A percentile compares a stretch with the other conserved stretches of the same genome.
These are phyloP conservation scores for Muscidifurax raptorellus DNA, from an alignment of 1,140 invertebrate species.

Conservation along the genomic window DNA sequence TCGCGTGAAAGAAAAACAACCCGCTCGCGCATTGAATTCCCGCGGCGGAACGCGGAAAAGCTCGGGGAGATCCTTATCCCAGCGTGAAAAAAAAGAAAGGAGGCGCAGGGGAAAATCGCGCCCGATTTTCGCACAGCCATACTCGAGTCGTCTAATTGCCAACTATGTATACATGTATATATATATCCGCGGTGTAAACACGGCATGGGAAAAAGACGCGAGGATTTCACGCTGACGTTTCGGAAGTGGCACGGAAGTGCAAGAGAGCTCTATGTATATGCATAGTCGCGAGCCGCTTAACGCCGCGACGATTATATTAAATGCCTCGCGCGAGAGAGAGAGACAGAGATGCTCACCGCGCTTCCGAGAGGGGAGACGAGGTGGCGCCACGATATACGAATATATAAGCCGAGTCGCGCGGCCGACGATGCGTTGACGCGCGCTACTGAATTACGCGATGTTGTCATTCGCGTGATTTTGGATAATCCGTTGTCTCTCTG, in stretches of 20 bases:
- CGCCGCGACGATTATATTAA: constrained; percentile 39
- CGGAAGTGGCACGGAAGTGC: constrained; percentile 54
- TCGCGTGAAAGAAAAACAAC: constrained; percentile 30
- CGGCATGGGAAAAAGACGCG: neutral
- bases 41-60: constrained; percentile 38
- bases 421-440: constrained; percentile 64
- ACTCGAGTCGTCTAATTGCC: constrained; percentile 45
- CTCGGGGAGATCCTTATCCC: constrained; percentile 35
- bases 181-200: neutral
- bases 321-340: constrained; percentile 18
- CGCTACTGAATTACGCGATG: constrained; percentile 60
- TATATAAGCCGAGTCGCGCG: neutral
- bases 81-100: constrained; percentile 34
- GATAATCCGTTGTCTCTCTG: neutral
- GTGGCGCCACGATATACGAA: constrained; percentile 64
- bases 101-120: constrained; percentile 44
- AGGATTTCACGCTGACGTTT: constrained; percentile 50
- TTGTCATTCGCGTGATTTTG: neutral
- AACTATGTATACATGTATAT: neutral
- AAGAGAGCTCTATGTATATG: too few relatives aligned
- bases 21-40: constrained; percentile 19
- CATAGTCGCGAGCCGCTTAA: constrained; percentile 14
- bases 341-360: neutral
- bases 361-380: constrained; percentile 48
- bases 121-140: neutral